phyloP scores from a whole-genome alignment of 1,140 invertebrate species.

The Eumaeus atala region DNA sequence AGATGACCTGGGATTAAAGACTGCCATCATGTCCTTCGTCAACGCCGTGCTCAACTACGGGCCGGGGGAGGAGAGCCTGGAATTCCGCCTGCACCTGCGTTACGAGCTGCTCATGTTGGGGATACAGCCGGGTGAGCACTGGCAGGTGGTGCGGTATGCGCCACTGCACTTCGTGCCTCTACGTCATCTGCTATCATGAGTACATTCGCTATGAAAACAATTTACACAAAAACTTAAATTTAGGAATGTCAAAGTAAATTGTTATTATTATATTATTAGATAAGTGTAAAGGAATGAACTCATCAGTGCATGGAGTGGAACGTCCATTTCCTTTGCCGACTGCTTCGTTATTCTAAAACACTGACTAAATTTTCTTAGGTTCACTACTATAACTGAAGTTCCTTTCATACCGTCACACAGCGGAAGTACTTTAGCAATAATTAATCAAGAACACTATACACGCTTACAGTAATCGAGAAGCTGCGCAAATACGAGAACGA shows the following conservation, averaged over 20 bases:
- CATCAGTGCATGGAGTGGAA: no score
- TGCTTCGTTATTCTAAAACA: no score
- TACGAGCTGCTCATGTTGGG: constrained; percentile 98
- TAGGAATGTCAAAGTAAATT: no score
- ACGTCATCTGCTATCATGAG: background rate
- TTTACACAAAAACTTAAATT: no score
- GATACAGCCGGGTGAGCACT: constrained; percentile 84
- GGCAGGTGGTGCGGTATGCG: background rate
- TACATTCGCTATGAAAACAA: no score
- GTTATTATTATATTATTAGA: no score
- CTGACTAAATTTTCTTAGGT: no score
- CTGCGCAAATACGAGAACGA: constrained; percentile 93
- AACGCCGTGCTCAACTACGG: constrained; percentile 98
- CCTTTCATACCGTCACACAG: no score
- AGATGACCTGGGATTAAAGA: constrained; percentile 94
- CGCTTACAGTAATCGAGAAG: constrained; percentile 88
- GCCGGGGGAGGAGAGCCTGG: constrained; percentile 94
- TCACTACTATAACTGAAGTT: no score
- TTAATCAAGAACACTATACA: background rate
- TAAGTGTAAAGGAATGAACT: no score
- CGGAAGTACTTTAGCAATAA: no score
- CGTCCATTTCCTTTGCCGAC: no score
- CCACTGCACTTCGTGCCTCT: background rate
- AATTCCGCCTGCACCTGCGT: constrained; percentile 95
- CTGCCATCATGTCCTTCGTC: constrained; percentile 98